Base-by-base conservation (phyloP, 2,797 vertebrate species). In the Sebastes baramenuke region DNA sequence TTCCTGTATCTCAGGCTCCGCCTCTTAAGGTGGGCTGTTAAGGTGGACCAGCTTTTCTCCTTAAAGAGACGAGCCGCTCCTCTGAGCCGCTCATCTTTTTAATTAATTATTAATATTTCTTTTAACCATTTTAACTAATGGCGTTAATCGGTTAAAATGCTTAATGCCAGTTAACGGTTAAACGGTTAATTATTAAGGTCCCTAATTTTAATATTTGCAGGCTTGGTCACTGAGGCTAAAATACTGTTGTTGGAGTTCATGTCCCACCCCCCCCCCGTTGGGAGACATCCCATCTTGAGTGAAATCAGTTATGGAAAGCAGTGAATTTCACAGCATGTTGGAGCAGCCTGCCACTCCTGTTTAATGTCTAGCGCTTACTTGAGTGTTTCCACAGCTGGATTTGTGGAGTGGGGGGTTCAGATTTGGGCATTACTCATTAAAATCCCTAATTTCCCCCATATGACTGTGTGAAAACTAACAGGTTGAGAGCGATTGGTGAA, bases 401-500 rank as follows among this genome's bases (percentile, higher is more conserved):
- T 58, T 46, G 42, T 25, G 74, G 61, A 65, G 76, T 25, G 36
- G 27, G 24, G 54, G 18, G n/a, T 67, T 49, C 65, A 52, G 25
- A 29, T 67, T 49, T 49, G 10, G 42, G 65, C 42, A 55, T 34
- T 56, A 18, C 16, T 60, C n/a, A 46, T 59, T 38, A 22, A 72
- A 54, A 88, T 61, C 56, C 36, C 42, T 67, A 60, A 72, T 86
- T 85, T 77, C n/a, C 55, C 30, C 54, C 64, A 64, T 14, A 62
- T 62, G 56, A 71, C 61, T 56, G 25, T 71, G 73, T 24, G 56
- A 72, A 79, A 86, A 82, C 84, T 84, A 81, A 78, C 64, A 77
- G 75, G 62, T 36, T 30, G 72, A 55, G 68, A 55, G 58, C 61
- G 62, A 75, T 82, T 80, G 77, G 38, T 22, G 55, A 68, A 67